A percentile compares a stretch with the other conserved stretches of the same genome.
These are phyloP conservation scores for Carollia perspicillata DNA, from an alignment of 2,113 vertebrate species.

Conservation along the genomic window DNA sequence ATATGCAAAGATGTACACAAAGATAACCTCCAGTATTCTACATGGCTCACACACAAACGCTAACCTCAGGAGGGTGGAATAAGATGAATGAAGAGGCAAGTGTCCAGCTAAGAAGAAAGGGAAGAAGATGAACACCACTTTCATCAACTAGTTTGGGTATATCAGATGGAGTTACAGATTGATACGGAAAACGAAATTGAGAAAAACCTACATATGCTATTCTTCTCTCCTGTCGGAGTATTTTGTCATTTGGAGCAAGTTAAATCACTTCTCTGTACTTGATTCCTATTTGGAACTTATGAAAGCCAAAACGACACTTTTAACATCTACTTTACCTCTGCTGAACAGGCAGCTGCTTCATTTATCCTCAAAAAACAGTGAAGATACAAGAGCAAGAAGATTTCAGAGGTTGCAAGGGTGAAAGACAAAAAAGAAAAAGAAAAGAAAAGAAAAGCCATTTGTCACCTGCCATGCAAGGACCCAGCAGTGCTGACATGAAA, in stretches of 20 bases:
- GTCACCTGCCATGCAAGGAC: neutral
- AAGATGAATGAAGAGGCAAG: neutral
- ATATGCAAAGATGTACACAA: neutral
- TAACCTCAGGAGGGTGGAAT: neutral
- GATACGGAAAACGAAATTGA: neutral
- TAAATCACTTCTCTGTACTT: conserved; percentile 6
- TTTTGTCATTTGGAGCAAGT: neutral
- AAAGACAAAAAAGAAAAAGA: neutral
- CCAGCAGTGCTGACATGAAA: neutral
- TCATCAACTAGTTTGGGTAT: neutral
- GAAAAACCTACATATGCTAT: neutral
- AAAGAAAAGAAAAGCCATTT: neutral
- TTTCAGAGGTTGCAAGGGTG: neutral
- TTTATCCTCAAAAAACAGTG: conserved; percentile 23
- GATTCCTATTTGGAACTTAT: neutral
- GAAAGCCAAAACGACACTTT: neutral
- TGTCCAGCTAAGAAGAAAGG: neutral
- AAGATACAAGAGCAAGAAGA: neutral
- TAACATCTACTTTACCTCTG: neutral
- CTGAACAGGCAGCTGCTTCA: neutral
- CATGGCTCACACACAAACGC: neutral
- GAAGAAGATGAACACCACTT: neutral
- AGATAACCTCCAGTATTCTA: neutral
- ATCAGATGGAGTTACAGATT: neutral
- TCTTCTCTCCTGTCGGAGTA: neutral